Conservation (phyloP, 2,888 invertebrate genomes). For the Macrosiphum euphorbiae region DNA sequence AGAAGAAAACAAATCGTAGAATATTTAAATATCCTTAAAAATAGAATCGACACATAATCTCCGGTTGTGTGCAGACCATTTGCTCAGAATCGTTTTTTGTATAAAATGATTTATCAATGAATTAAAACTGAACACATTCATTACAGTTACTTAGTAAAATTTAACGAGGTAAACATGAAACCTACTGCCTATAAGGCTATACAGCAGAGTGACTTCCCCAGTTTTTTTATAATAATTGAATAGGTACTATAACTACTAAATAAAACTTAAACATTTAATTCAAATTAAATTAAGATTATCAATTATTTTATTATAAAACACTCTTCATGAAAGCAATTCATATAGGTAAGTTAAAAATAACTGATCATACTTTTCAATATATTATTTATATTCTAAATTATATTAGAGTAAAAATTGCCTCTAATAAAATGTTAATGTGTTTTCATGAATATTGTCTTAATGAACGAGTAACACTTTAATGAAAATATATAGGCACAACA, state of each 20-base stretch:
- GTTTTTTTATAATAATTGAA: no score
- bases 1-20: not conserved
- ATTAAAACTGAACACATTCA: not conserved
- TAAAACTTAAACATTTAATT: no score
- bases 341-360: not conserved
- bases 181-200: no score
- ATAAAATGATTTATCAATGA: not conserved
- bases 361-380: not conserved
- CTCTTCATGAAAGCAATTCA: not conserved
- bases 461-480: not conserved
- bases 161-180: no score
- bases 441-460: not conserved
- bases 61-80: no score
- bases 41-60: not conserved
- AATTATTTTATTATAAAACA: not conserved
- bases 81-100: not conserved
- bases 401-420: not conserved
- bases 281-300: no score
- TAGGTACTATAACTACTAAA: no score
- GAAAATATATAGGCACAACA: not conserved
- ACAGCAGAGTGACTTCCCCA: no score
- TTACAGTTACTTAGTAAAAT: no score
- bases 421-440: not conserved
- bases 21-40: not conserved
- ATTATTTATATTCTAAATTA: not conserved